Base-by-base conservation (phyloP, 2,797 vertebrate genomes). In the Gadopsis bispinosus region DNA sequence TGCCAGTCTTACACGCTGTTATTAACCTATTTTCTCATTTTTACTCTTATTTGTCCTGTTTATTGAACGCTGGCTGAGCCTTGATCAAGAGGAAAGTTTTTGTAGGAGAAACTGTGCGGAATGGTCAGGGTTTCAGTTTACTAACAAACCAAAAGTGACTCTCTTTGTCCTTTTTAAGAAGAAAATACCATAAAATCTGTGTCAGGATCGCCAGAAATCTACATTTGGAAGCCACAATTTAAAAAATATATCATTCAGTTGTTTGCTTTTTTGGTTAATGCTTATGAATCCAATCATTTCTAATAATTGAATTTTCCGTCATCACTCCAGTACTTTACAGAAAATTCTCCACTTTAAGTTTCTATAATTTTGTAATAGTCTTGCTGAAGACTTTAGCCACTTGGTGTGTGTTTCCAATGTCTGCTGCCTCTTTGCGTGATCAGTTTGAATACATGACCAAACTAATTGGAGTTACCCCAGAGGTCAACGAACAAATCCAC, bases 391-490 rank as follows among this genome's bases (percentile, higher is more conserved):
- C 11, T n/a, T 50, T 50, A 50, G 20, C 19, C 48, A n/a, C 20
- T 20, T 50, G 45, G 4, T 62, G 54, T 69, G 66, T 55, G 73
- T 73, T 0, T 71, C 48, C 48, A 67, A 9, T 54, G 81, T 73
- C 26, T 77, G 75, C 61, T 67, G 73, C 61, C 75, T 85, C 82
- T 35, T 83, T 85, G 79, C 73, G 77, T 81, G 83, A 76, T 76
- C 68, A 79, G 71, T 79, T 75, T 83, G 81, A 90, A 88, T 82
- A 84, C 70, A 73, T 87, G 81, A 85, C 66, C 70, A 81, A 79
- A 87, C 82, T 87, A 85, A 83, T 69, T 83, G 78, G 63, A 84
- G 77, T 83, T 69, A 74, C 72, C 39, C 5, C 11, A 77, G 85
- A 84, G 77, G 61, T 88, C 84, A 85, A 66, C 64, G 77, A 74